Evolutionary conservation across 2,888 invertebrate genomes (phyloP), one percentile per base, ranked within the genome.

Genomic region (Epinotia ramella): DNA sequence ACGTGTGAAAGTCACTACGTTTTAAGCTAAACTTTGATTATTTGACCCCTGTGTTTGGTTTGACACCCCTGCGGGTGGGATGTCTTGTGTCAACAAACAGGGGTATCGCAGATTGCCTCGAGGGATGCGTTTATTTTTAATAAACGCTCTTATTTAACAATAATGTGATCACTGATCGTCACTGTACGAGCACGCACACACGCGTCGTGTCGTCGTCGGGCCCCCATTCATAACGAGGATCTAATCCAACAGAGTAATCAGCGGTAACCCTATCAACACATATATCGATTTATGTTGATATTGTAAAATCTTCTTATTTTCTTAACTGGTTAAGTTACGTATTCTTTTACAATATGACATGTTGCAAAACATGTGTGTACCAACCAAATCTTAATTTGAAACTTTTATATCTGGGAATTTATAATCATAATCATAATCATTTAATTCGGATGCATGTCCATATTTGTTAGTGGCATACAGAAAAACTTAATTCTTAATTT

Each of bases 71-170:
- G 76, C 71, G 71, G 71, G 71, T 72, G 33, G 33, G 86, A 89
- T 89, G 89, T 88, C 87, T 81, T 88, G 80, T 91, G 91, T 92
- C 91, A 92, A 92, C 90, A 89, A 79, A 78, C 78, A 83, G 85
- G 89, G 91, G 88, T 81, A 80, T 80, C 77, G 79, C 73, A 82
- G 64, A 72, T 79, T 80, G 80, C 84, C 86, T 86, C 87, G 77
- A 85, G 91, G 90, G 90, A 88, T 86, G 88, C 87, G 87, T 89
- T 89, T 89, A 87, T 91, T 92, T 92, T 91, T 91, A 92, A 92
- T 93, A 92, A 92, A 91, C 87, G 86, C 87, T 87, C 89, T 89
- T 88, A 89, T 88, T 89, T 83, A 83, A 85, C 86, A 87, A 84
- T 86, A 88, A 87, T 84, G 83, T 80, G 81, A 80, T 81, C 82